Base-by-base conservation (phyloP, 2,888 invertebrate species). In the Antheraea assamensis region DNA sequence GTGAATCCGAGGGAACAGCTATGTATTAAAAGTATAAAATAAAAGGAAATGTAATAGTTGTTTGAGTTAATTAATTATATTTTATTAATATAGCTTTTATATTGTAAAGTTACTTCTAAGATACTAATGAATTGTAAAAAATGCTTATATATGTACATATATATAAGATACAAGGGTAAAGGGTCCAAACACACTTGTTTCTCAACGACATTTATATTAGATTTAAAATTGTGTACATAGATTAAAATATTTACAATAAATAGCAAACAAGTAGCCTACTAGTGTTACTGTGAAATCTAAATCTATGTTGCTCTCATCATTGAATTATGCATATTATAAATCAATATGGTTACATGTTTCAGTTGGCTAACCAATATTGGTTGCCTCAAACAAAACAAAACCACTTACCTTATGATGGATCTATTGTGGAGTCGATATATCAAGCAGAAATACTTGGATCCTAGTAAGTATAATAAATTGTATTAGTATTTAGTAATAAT, bases 351-450 rank as follows among this genome's bases (percentile, higher is more conserved):
- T 88, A 80, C 81, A 80, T 83, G 84, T 85, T 82, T 73, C 93
- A 99, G 98, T 95, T 99, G 47, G 98, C 99, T 2, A 97, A 97
- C 76, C 97, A 98, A 86, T 98, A 98, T 88, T 99, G 99, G 99
- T 97, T 98, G 0, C 98, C 98, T 0, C 97, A 98, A 87, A 97
- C 98, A 0, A 95, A 95, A 73, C 95, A 95, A 17, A 94, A 95
- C 5, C 98, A 98, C 93, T 88, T 96, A 82, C 96, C 96, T 70
- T 98, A 96, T 85, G 96, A 97, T 93, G 94, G 97, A 42, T 94
- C 96, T 85, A 96, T 99, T 80, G 96, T 99, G 79, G 98, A 98
- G 85, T 97, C 98, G 81, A 97, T 99, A 80, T 99, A 99, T 86
- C 93, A 95, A 73, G 96, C 97, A 85, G 99, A 99, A 93, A 97